These are phyloP conservation scores for Siniperca undulata DNA, from an alignment of 2,797 vertebrate genomes.

Conservation along the genomic window DNA sequence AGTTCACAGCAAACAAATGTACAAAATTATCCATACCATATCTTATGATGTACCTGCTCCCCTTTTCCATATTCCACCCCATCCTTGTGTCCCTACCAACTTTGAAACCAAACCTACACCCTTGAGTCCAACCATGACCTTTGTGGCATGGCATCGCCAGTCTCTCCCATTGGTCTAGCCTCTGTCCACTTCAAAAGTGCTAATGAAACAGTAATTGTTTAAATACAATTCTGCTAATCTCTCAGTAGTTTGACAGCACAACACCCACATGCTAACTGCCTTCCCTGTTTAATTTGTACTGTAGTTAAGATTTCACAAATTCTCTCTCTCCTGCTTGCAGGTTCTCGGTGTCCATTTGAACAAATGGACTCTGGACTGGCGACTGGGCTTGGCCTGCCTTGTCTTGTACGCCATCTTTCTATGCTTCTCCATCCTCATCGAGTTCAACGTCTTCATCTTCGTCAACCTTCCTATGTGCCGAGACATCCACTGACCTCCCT, in stretches of 20 bases:
- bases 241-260: not conserved
- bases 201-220: not conserved
- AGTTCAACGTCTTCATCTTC: conserved; percentile 97
- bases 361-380: conserved; percentile 95
- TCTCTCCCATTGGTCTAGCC: not conserved
- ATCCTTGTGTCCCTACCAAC: not conserved
- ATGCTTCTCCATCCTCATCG: conserved; percentile 96
- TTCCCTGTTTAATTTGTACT: not conserved
- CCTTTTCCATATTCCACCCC: not conserved
- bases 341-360: conserved; percentile 94
- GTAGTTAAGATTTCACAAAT: not conserved
- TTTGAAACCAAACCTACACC: not conserved
- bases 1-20: not conserved
- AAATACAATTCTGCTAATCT: not conserved
- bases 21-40: not conserved
- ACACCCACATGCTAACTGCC: not conserved
- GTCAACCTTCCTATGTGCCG: conserved; percentile 97
- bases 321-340: conserved; percentile 73
- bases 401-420: conserved; percentile 93
- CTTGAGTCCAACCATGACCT: not conserved
- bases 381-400: conserved; percentile 91
- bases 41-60: not conserved
- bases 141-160: not conserved
- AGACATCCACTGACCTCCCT: conserved; percentile 83
- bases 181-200: too few relatives aligned